Evolutionary conservation across 2,113 vertebrate genomes (phyloP).

Genomic region (Sprattus sprattus): DNA sequence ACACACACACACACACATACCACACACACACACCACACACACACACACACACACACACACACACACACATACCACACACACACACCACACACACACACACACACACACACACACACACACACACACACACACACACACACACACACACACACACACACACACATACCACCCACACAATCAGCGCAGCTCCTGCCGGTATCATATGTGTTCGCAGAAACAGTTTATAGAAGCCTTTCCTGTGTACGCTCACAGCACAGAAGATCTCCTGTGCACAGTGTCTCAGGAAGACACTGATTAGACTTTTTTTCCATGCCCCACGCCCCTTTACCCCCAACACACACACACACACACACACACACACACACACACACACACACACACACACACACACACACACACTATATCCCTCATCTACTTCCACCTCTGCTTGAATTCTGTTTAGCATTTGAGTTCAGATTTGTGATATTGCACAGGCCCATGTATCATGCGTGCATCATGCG

Average conservation of each 20-base stretch:
- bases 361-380: too few species aligned
- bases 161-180: not conserved
- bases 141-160: too few species aligned
- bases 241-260: slow-evolving; percentile 50
- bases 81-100: too few species aligned
- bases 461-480: not conserved
- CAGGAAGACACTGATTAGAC: slow-evolving; percentile 71
- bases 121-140: too few species aligned
- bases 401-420: not conserved
- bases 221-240: slow-evolving; percentile 65
- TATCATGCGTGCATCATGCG: not conserved
- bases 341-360: too few species aligned
- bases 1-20: too few species aligned
- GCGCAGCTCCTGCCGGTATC: slow-evolving; percentile 33
- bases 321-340: slow-evolving; percentile 17
- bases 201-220: slow-evolving; percentile 51
- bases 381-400: too few species aligned
- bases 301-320: slow-evolving; percentile 45
- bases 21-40: too few species aligned
- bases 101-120: too few species aligned
- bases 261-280: slow-evolving; percentile 47
- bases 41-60: too few species aligned
- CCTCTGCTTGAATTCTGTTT: not conserved
- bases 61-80: too few species aligned
- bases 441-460: not conserved